Conservation (phyloP, 2,888 invertebrate genomes). For the Nowickia ferox region DNA sequence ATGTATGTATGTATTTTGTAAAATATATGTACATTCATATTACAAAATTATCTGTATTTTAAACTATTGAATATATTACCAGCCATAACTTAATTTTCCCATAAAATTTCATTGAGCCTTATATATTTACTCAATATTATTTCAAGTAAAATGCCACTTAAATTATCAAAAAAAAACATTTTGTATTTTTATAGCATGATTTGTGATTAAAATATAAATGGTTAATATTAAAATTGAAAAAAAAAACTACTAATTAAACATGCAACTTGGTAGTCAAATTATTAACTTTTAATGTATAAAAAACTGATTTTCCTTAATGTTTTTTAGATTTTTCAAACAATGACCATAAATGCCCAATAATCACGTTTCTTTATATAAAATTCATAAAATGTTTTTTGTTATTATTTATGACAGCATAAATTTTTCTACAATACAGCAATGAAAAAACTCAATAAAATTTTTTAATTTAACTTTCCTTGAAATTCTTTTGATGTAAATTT, state of each 20-base stretch:
- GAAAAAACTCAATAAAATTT: neutral
- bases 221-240: neutral
- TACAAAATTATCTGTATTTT: no score
- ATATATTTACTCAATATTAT: neutral
- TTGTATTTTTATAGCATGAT: slow-evolving; percentile 47
- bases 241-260: slow-evolving; percentile 38
- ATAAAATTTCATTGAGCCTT: neutral
- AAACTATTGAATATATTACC: no score
- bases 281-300: slow-evolving; percentile 17
- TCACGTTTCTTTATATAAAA: slow-evolving; percentile 49
- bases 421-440: slow-evolving; percentile 35
- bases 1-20: no score
- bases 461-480: slow-evolving; percentile 59
- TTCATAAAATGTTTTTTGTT: neutral
- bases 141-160: neutral
- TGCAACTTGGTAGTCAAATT: slow-evolving; percentile 43
- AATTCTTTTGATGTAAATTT: slow-evolving; percentile 66
- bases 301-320: slow-evolving; percentile 1
- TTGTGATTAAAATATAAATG: slow-evolving; percentile 29
- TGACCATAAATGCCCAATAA: slow-evolving; percentile 50
- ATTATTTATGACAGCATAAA: slow-evolving; percentile 47
- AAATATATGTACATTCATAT: no score
- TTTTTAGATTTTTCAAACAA: slow-evolving; percentile 14
- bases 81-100: neutral
- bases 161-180: neutral